Base-by-base conservation (phyloP, 2,888 invertebrate genomes). In the Tribolium freemani region DNA sequence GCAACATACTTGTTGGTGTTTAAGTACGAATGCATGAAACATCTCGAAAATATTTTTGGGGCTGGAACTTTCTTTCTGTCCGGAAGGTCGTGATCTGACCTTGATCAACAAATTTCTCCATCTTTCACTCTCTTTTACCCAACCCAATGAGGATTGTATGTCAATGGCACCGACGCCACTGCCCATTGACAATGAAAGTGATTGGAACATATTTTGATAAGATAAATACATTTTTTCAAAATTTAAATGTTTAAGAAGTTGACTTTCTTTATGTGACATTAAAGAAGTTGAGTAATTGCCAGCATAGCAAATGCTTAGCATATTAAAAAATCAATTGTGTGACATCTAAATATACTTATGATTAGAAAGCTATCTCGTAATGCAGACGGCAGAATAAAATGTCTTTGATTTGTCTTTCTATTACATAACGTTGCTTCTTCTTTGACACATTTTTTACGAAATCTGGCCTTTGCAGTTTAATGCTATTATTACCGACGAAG, bases 111-210 rank as follows among this genome's bases (percentile, higher is more conserved):
- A 79, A 79, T 78, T 79, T 84, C 83, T 83, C 82, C 82, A 73
- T 84, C 84, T 84, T 83, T 84, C 84, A 83, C 84, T 83, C 80
- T 82, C 80, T 74, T 78, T 70, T 75, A 76, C 80, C 80, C 78
- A 80, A 78, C 81, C 80, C 79, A 79, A 68, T 66, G 48, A 73
- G 70, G 72, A 72, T 75, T 74, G 74, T 76, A 56, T 79, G 78
- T 79, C 78, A 78, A 78, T 78, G 78, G 78, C 79, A 78, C 75
- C 69, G 71, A 68, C 69, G 68, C 74, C 71, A 70, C 69, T 69
- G 70, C 70, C 74, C 69, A 69, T 70, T 70, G 71, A 71, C 75
- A 76, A 71, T 73, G 77, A 77, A 75, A 77, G 77, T 75, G 71
- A 68, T 74, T 54, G 38, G 46, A 51, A 48, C 26, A 26, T 68